Evolutionary conservation across 2,113 vertebrate genomes (phyloP), one percentile per base, ranked within the genome.

Genomic region (Xiphophorus hellerii): DNA sequence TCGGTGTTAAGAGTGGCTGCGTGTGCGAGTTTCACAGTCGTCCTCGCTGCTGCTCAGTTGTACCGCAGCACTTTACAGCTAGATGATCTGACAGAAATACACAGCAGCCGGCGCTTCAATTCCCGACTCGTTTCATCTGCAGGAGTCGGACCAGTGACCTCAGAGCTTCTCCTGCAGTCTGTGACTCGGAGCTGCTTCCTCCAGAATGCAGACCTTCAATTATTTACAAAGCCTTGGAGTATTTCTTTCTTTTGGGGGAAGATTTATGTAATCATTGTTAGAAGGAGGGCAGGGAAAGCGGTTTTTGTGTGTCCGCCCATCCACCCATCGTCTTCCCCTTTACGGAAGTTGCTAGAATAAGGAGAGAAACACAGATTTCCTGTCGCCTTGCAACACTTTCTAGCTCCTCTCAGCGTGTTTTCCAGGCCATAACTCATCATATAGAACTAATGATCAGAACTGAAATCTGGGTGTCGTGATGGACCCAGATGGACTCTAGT

Each of bases 121-220:
- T 86, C 81, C 71, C 64, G 28, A 80, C 82, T 88, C 69, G 84
- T 91, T 79, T 54, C 73, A 84, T 83, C 82, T 87, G 85, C 79
- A 73, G 75, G 65, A 84, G 84, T 90, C 83, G 86, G 73, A 84
- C 85, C 81, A 75, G 63, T 30, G 78, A 80, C 63, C 78, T 82
- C 17, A 25, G 62, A 78, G 87, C 80, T 71, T 64, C 73, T 83
- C 71, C 76, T 76, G 64, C 62, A 73, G 73, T 65, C 75, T 33
- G 66, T 37, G 15, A 81, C 80, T 82, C 71, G 71, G 69, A 77
- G 77, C 75, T 62, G 74, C 70, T 33, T 74, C 29, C 67, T 71
- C 31, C 62, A 76, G 28, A 28, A 28, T 28, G 28, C 28, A 28
- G 75, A 66, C 65, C 64, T 72, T 89, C 70, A 86, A 76, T 85